Base-by-base conservation (phyloP, 1,140 invertebrate genomes). In the Agraylea sexmaculata region DNA sequence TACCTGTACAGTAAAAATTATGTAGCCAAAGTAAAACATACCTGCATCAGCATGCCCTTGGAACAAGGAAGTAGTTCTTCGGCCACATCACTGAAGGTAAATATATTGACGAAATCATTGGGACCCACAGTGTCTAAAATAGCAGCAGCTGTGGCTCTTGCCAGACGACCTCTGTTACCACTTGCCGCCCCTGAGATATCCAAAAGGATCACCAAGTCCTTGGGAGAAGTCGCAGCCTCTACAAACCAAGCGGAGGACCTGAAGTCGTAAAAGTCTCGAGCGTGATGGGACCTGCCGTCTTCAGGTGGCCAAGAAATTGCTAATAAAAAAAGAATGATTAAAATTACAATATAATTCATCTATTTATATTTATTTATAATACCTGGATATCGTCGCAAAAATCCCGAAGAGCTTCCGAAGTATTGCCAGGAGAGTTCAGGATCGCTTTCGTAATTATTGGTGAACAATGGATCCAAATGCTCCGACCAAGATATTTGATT, bases 101-200 rank as follows among this genome's bases (percentile, higher is more conserved):
- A 87, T 12, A 99, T 77, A 57, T 96, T 96, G 23, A 99, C 89
- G 57, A 86, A 98, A 61, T 99, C 96, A 57, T 99, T 84, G 37
- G 95, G 87, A 5, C 84, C 88, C 1, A 99, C 71, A 0, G 94
- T 98, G 39, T 98, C 89, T 27, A 99, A 64, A 30, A 99, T 86
- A 17, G 84, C 79, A 8, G 77, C 73, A 4, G 86, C 80, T 0
- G 92, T 90, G 6, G 81, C 79, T 55, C 81, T 80, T 0, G 89
- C 87, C 36, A 99, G 75, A 46, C 84, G 77, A 44, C 81, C 77
- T 40, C 83, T 73, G 32, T 84, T 76, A 1, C 89, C 90, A 15
- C 83, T 83, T 70, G 93, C 88, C 33, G 90, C 87, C 17, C 87
- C 88, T 8, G 84, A 83, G 15, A 73, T 75, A 55, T 99, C 95